These are phyloP conservation scores for Pomacea canaliculata DNA, from an alignment of 2,888 invertebrate species.

Conservation along the genomic window DNA sequence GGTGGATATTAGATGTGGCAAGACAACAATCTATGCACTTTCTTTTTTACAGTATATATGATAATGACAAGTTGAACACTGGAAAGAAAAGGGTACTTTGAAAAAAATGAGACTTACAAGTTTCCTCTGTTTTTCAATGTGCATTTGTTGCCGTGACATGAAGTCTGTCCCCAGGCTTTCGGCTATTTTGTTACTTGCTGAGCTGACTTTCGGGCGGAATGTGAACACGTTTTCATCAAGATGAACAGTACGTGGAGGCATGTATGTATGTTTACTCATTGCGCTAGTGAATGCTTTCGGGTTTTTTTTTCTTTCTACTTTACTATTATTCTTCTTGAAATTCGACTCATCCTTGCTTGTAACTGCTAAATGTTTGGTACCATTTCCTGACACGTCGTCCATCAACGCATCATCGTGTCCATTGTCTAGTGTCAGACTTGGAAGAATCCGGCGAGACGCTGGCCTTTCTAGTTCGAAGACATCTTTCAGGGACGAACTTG, in stretches of 20 bases:
- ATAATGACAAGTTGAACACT: too few species aligned
- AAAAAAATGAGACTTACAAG: constrained; percentile 47
- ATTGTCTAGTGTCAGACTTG: constrained; percentile 5
- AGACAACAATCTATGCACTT: too few species aligned
- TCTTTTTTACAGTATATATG: too few species aligned
- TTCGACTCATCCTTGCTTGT: background rate
- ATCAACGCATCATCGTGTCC: background rate
- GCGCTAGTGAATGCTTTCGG: constrained; percentile 6
- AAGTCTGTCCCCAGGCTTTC: constrained; percentile 61
- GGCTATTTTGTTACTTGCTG: constrained; percentile 55
- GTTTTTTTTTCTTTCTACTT: background rate
- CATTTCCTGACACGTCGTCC: background rate
- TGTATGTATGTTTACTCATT: constrained; percentile 18
- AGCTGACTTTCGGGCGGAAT: constrained; percentile 58
- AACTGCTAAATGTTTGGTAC: too few species aligned
- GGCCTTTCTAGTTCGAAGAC: background rate
- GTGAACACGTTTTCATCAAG: constrained; percentile 58
- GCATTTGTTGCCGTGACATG: constrained; percentile 59
- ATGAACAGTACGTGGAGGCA: constrained; percentile 31
- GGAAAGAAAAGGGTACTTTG: too few species aligned
- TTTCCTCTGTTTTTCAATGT: constrained; percentile 57
- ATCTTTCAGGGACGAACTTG: too few species aligned
- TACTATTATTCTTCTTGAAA: background rate
- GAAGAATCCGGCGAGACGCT: constrained; percentile 10
- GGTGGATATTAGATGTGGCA: too few species aligned